These are phyloP conservation scores for Gila orcuttii DNA, from an alignment of 2,113 vertebrate genomes.

Conservation along the genomic window DNA sequence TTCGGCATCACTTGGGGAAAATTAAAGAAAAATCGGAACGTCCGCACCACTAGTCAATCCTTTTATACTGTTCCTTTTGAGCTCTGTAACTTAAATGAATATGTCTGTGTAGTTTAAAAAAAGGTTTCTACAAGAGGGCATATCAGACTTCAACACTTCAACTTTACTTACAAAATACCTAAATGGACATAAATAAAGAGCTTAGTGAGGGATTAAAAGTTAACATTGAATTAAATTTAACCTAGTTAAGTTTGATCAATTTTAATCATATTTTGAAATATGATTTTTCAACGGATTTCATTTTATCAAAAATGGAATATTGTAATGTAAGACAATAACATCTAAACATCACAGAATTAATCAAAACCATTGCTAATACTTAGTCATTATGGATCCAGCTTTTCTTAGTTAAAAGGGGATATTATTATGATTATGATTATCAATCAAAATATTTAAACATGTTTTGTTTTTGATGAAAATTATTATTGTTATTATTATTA, in stretches of 20 bases:
- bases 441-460: background rate
- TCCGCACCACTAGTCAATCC: background rate
- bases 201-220: background rate
- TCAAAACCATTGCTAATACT: background rate
- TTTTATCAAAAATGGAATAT: background rate
- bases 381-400: background rate
- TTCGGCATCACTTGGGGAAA: conserved; percentile 7
- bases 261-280: background rate
- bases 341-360: background rate
- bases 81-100: background rate
- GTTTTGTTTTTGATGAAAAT: background rate
- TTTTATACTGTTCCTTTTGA: background rate
- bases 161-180: background rate
- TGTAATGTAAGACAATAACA: background rate
- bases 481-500: no score
- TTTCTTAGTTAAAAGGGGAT: background rate
- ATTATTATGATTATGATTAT: background rate
- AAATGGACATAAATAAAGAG: background rate
- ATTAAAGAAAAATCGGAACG: conserved; percentile 15
- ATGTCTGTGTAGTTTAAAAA: background rate
- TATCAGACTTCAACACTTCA: background rate
- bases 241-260: background rate
- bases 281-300: background rate
- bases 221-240: background rate
- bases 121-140: background rate